Conservation (phyloP, 2,888 invertebrate species). For the Salpingus planirostris region DNA sequence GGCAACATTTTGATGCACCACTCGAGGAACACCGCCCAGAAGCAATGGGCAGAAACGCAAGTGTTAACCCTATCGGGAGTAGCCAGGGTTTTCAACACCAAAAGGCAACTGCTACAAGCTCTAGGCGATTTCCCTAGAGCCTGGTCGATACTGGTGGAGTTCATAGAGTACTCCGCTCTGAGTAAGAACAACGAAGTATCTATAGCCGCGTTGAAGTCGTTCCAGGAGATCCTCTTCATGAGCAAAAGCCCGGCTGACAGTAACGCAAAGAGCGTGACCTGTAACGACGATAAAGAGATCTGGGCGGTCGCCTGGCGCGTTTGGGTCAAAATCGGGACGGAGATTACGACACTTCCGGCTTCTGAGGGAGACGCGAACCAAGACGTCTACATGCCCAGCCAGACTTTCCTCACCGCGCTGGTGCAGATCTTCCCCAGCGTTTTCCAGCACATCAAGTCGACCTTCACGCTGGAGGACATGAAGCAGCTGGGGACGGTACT, state of each 20-base stretch:
- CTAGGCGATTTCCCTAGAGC: slow-evolving; percentile 88
- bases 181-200: slow-evolving; percentile 94
- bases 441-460: slow-evolving; percentile 70
- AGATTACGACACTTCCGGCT: slow-evolving; percentile 59
- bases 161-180: slow-evolving; percentile 86
- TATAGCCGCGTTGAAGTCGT: slow-evolving; percentile 89
- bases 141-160: slow-evolving; percentile 88
- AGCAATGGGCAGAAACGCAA: slow-evolving; percentile 98
- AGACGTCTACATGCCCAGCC: slow-evolving; percentile 78
- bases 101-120: slow-evolving; percentile 72
- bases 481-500: slow-evolving; percentile 69
- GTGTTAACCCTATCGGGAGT: slow-evolving; percentile 86
- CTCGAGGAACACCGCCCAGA: slow-evolving; percentile 95
- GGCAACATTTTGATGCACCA: slow-evolving; percentile 96
- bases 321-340: slow-evolving; percentile 81
- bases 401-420: slow-evolving; percentile 87
- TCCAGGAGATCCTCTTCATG: slow-evolving; percentile 84
- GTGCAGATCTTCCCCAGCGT: slow-evolving; percentile 94
- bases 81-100: slow-evolving; percentile 85
- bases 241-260: slow-evolving; percentile 46
- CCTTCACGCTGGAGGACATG: slow-evolving; percentile 64
- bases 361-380: slow-evolving; percentile 31
- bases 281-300: slow-evolving; percentile 51
- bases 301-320: slow-evolving; percentile 80
- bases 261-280: slow-evolving; percentile 29